Evolutionary conservation across 2,888 invertebrate genomes (phyloP).

Genomic region (Trichacis sp.): DNA sequence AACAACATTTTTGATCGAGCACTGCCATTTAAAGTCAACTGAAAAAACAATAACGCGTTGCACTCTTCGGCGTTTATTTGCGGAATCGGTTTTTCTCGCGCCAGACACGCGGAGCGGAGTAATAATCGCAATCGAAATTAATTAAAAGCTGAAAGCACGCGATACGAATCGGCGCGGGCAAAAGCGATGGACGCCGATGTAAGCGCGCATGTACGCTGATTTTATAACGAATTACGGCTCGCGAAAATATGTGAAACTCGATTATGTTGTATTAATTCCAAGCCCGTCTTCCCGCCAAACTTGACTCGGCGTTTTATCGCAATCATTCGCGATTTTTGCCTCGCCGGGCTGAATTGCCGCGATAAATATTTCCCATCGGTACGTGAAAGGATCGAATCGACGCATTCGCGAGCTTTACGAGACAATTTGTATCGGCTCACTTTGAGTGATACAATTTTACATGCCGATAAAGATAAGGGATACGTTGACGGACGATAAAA

Average conservation of each 20-base stretch:
- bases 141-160: constrained; percentile 68
- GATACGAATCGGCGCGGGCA: constrained; percentile 54
- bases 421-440: constrained; percentile 11
- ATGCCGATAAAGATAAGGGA: constrained; percentile 1
- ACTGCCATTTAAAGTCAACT: too few relatives aligned
- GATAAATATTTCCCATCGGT: constrained; percentile 11
- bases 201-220: constrained; percentile 43
- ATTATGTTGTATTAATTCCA: constrained; percentile 61
- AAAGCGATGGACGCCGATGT: constrained; percentile 38
- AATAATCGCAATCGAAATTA: constrained; percentile 66
- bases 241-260: constrained; percentile 65
- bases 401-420: constrained; percentile 3
- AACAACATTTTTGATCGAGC: too few relatives aligned
- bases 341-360: constrained; percentile 7
- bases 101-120: constrained; percentile 53
- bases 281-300: constrained; percentile 46
- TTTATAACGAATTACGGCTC: constrained; percentile 57
- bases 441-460: constrained; percentile 6
- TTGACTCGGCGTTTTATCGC: constrained; percentile 28
- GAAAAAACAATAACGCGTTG: too few relatives aligned
- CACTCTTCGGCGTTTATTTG: constrained; percentile 25
- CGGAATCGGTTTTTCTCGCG: constrained; percentile 14
- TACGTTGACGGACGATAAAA: background rate
- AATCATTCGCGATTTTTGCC: constrained; percentile 26
- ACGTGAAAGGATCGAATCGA: constrained; percentile 10